Evolutionary conservation across 2,113 vertebrate genomes (phyloP).

Genomic region (Indri indri): DNA sequence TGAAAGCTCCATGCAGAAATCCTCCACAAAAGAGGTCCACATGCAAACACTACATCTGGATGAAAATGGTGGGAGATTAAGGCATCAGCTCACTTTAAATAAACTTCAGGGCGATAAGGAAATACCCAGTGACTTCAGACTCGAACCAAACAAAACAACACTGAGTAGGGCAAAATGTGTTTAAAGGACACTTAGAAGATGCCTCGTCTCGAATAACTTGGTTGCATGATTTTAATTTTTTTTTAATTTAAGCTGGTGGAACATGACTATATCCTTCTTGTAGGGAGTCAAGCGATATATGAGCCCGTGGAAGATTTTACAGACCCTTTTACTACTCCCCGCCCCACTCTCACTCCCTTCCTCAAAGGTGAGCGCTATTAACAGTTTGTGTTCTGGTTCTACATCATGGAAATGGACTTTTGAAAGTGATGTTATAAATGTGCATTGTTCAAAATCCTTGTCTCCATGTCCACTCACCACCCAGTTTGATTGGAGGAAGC

Average conservation of each 20-base stretch:
- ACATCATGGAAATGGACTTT: background rate
- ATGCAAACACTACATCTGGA: background rate
- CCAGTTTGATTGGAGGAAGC: background rate
- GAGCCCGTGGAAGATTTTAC: background rate
- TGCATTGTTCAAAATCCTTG: background rate
- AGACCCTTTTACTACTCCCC: too few species aligned
- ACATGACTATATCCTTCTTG: background rate
- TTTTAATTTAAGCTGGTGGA: background rate
- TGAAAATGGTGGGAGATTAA: background rate
- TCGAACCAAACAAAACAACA: background rate
- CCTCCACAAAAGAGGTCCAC: background rate
- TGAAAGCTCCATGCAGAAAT: background rate
- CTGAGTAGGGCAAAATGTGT: background rate
- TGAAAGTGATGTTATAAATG: background rate
- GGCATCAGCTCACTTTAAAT: background rate
- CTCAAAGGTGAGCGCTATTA: background rate
- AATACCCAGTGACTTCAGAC: background rate
- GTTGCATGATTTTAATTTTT: background rate
- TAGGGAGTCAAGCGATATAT: background rate
- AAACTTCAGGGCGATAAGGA: background rate
- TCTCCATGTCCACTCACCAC: background rate
- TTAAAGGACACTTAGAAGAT: background rate
- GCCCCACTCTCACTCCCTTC: background rate
- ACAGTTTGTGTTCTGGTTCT: background rate
- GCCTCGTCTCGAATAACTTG: background rate